phyloP scores from a whole-genome alignment of 2,113 vertebrate genomes.

The Laticauda laticaudata region DNA sequence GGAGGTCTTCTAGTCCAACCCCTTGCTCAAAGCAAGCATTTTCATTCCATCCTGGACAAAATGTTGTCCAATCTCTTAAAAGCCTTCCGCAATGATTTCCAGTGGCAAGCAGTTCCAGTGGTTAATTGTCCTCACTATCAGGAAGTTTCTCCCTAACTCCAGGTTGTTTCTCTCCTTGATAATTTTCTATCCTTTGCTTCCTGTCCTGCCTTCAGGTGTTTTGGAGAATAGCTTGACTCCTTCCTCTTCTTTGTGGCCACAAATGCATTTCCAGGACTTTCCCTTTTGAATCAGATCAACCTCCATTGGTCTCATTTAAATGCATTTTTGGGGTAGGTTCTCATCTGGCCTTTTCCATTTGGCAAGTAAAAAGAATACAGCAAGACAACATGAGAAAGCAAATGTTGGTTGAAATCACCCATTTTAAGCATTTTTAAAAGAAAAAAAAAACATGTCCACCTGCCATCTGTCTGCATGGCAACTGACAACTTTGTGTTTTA shows the following conservation, averaged over 20 bases:
- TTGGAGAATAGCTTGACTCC: background rate
- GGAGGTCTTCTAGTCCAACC: background rate
- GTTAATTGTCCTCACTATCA: background rate
- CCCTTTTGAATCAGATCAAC: background rate
- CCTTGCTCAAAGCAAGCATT: background rate
- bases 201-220: background rate
- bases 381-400: background rate
- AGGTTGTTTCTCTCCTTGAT: background rate
- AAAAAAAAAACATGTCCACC: background rate
- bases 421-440: constrained; percentile 32
- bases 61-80: background rate
- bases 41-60: background rate
- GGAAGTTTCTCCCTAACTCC: background rate
- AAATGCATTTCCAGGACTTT: background rate
- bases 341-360: background rate
- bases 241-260: background rate
- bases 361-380: constrained; percentile 6
- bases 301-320: background rate
- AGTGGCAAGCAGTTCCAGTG: background rate
- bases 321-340: background rate
- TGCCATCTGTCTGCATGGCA: constrained; percentile 35
- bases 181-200: background rate
- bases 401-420: constrained; percentile 49
- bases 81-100: background rate
- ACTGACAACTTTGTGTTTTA: constrained; percentile 55